Conservation (phyloP, 2,113 vertebrate species). For the Acanthisitta chloris region DNA sequence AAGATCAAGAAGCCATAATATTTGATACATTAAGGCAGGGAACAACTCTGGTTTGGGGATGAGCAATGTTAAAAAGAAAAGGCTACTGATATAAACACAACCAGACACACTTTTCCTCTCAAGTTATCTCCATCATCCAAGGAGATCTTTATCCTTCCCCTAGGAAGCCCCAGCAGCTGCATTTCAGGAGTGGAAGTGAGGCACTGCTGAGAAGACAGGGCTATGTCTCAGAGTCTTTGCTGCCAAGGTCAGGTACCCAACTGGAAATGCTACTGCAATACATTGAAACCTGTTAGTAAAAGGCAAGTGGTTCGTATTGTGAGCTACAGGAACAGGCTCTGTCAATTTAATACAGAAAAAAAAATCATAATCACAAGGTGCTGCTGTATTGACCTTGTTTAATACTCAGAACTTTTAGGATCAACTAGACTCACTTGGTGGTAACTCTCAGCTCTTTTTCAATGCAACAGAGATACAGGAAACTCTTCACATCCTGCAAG, state of each 20-base stretch:
- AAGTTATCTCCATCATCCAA: neutral
- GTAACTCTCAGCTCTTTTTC: neutral
- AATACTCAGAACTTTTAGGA: neutral
- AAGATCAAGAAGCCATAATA: neutral
- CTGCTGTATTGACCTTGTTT: neutral
- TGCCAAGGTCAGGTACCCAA: neutral
- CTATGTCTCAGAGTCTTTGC: neutral
- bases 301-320: neutral
- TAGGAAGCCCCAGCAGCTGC: neutral
- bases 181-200: neutral
- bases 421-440: rapidly evolving
- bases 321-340: neutral
- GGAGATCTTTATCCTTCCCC: neutral
- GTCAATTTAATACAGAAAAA: neutral
- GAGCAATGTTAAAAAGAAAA: neutral
- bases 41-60: neutral
- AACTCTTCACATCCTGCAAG: neutral
- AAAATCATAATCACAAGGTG: neutral
- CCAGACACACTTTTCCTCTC: neutral
- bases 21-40: neutral
- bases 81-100: neutral
- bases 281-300: neutral
- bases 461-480: neutral
- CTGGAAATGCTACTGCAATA: neutral
- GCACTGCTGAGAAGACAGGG: neutral